phyloP scores from a whole-genome alignment of 2,113 vertebrate species.

The Oncorhynchus kisutch region DNA sequence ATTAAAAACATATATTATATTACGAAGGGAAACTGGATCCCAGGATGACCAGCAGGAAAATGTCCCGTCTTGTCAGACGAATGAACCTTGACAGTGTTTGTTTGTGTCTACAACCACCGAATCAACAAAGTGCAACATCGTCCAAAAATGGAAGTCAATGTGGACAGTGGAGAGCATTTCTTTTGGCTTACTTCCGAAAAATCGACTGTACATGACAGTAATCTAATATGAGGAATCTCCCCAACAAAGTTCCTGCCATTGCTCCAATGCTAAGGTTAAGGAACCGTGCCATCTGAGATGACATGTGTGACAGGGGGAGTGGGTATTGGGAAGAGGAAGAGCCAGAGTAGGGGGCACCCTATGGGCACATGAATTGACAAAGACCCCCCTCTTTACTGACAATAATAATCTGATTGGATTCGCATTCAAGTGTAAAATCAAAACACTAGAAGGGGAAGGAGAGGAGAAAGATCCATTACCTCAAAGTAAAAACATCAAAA shows the following conservation, averaged over 20 bases:
- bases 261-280: constrained; percentile 13
- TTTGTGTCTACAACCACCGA: background rate
- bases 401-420: constrained; percentile 75
- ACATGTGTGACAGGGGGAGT: constrained; percentile 65
- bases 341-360: constrained; percentile 70
- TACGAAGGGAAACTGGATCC: too few species aligned
- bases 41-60: too few species aligned
- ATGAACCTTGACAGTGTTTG: background rate
- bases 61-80: background rate
- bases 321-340: constrained; percentile 61
- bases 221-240: background rate
- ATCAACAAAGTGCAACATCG: background rate
- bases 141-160: background rate
- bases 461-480: constrained; percentile 20
- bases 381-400: constrained; percentile 61
- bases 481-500: background rate
- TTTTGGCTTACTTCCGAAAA: background rate
- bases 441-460: constrained; percentile 51
- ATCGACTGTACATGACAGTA: too few species aligned
- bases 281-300: constrained; percentile 39
- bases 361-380: constrained; percentile 55
- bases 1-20: too few species aligned
- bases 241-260: background rate
- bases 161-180: background rate
- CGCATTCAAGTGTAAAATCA: constrained; percentile 71